Evolutionary conservation across 2,113 vertebrate species (phyloP), one percentile per base, ranked within the genome.

Genomic region (Podiceps cristatus): DNA sequence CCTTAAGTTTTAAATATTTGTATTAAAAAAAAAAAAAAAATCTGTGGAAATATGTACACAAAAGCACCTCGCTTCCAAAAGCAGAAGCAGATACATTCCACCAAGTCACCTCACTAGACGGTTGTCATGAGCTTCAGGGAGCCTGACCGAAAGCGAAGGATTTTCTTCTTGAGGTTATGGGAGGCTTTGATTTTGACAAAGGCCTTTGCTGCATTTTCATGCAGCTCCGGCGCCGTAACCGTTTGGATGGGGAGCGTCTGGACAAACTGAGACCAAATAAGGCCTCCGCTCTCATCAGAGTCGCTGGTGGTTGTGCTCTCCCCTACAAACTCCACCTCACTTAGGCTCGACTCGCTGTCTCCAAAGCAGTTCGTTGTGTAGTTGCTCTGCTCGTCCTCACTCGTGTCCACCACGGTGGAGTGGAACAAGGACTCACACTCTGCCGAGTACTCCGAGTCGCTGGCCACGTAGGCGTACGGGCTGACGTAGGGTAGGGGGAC

Each of bases 81-180:
- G 91, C 62, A 78, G 91, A 68, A 81, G 66, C 80, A 94, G 75
- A 84, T 80, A 71, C 66, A 62, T 79, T 86, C 94, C 81, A 83
- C 58, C 14, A 37, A 83, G 28, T 72, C 44, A 52, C 81, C 92
- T 95, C 59, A 78, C 99, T 98, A 99, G 52, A 99, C 99, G 0
- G 99, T 99, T 1, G 99, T 99, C 99, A 99, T 99, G 86, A 99
- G 98, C 92, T 99, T 99, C 91, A 99, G 97, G 9, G 99, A 99
- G 63, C 99, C 99, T 0, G 99, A 99, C 59, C 99, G 98, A 97
- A 99, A 99, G 88, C 99, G 98, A 6, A 99, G 98, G 94, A 99
- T 99, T 93, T 99, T 99, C 98, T 99, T 99, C 98, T 99, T 99
- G 95, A 99, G 98, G 96, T 99, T 99, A 69, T 99, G 99, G 0